A percentile compares a stretch with the other conserved stretches of the same genome.
These are phyloP conservation scores for Rattus rattus DNA, from an alignment of 2,113 vertebrate species.

Conservation along the genomic window DNA sequence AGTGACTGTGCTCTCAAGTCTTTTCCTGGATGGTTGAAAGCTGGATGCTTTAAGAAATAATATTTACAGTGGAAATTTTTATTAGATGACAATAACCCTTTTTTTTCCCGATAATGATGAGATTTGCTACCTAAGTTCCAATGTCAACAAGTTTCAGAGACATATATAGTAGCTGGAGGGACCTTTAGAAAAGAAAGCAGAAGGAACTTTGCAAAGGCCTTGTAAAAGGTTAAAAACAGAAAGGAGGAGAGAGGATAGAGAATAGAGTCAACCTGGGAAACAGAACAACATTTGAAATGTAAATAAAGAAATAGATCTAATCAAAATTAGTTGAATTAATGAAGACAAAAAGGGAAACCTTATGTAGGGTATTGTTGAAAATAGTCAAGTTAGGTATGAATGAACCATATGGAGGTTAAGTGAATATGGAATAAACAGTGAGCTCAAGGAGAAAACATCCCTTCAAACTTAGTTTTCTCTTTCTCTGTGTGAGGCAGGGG, in stretches of 20 bases:
- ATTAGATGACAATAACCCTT: not conserved
- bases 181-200: not conserved
- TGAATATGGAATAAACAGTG: not conserved
- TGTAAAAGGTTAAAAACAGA: not conserved
- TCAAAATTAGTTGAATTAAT: no score
- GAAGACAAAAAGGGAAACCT: not conserved
- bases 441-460: not conserved
- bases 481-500: not conserved
- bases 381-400: not conserved
- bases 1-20: not conserved
- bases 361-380: not conserved
- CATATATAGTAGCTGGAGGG: not conserved
- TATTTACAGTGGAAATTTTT: slow-evolving; percentile 26
- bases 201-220: not conserved
- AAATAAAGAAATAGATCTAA: no score
- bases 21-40: slow-evolving; percentile 21
- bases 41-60: slow-evolving; percentile 1
- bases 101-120: not conserved
- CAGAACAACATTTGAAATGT: no score
- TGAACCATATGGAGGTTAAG: not conserved
- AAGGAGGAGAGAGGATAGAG: not conserved
- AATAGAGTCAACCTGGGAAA: not conserved
- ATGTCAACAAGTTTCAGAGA: not conserved
- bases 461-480: not conserved
- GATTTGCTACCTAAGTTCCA: not conserved